Evolutionary conservation across 2,797 vertebrate genomes (phyloP).

Genomic region (Ctenopoma multispine): DNA sequence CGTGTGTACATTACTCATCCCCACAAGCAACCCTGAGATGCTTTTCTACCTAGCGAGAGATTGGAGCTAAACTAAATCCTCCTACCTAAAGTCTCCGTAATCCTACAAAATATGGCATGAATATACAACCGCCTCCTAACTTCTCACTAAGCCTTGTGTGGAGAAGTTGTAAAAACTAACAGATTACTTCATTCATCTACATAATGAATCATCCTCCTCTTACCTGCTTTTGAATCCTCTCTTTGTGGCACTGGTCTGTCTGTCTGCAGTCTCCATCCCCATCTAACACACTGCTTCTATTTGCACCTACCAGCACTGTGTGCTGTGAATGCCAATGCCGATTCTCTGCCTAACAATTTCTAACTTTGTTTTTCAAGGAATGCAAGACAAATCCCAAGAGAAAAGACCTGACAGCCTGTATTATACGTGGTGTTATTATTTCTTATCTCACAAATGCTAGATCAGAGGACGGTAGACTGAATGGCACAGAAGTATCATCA

Average conservation of each 20-base stretch:
- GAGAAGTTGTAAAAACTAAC: constrained; percentile 31
- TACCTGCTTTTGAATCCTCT: constrained; percentile 47
- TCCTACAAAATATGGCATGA: constrained; percentile 42
- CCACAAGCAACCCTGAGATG: constrained; percentile 13
- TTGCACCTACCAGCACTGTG: constrained; percentile 24
- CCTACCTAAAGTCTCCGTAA: constrained; percentile 38
- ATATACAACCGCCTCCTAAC: constrained; percentile 17
- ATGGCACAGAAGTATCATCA: constrained; percentile 12
- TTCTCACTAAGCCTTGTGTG: constrained; percentile 23
- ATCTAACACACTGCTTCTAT: constrained; percentile 22
- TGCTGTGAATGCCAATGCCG: constrained; percentile 49
- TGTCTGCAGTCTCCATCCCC: constrained; percentile 32
- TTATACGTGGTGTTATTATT: constrained; percentile 13
- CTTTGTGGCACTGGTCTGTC: constrained; percentile 24
- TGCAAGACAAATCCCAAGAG: constrained; percentile 30
- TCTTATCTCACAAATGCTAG: not conserved
- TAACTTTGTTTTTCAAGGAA: constrained; percentile 36
- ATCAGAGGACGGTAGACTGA: constrained; percentile 18
- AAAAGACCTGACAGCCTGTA: constrained; percentile 27
- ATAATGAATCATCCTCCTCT: constrained; percentile 45
- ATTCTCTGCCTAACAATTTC: constrained; percentile 30
- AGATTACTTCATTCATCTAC: constrained; percentile 30
- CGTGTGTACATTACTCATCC: constrained; percentile 39
- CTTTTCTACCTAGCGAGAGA: constrained; percentile 19
- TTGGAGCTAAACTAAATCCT: constrained; percentile 33